Percentiles rank a stretch among this genome's conserved stretches.
Conservation (phyloP, 1,140 invertebrate species). For the Pinna nobilis region DNA sequence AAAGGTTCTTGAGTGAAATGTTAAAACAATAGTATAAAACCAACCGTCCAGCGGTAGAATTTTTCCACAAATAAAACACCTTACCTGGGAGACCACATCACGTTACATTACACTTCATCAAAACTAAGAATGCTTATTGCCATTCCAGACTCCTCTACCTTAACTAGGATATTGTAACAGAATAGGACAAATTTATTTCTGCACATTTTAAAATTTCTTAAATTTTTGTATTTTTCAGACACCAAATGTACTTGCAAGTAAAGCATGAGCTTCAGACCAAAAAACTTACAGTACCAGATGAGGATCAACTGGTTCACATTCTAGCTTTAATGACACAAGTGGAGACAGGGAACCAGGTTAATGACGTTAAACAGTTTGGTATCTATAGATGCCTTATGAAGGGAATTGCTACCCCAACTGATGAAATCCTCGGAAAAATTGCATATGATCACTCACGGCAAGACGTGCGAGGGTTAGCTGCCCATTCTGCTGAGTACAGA, state of each 20-base stretch:
- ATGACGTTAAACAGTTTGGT: constrained; percentile 43
- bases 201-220: too few species aligned
- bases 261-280: constrained; percentile 79
- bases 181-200: too few species aligned
- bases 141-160: too few species aligned
- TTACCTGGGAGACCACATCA: too few species aligned
- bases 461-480: constrained; percentile 75
- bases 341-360: constrained; percentile 78
- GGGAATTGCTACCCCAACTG: constrained; percentile 22
- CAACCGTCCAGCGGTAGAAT: too few species aligned
- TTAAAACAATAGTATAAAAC: too few species aligned
- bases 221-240: too few species aligned
- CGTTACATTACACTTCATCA: too few species aligned
- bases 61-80: too few species aligned
- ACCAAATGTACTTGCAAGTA: constrained; percentile 89
- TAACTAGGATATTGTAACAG: too few species aligned
- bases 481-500: constrained; percentile 84
- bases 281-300: constrained; percentile 78
- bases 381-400: constrained; percentile 49
- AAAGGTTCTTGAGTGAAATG: too few species aligned
- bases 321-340: constrained; percentile 86
- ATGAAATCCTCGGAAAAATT: constrained; percentile 53
- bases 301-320: constrained; percentile 80
- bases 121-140: too few species aligned
- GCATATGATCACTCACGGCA: constrained; percentile 59